A percentile compares a stretch with the other conserved stretches of the same genome.
phyloP scores from a whole-genome alignment of 2,113 vertebrate species.

The Solenodon paradoxus region DNA sequence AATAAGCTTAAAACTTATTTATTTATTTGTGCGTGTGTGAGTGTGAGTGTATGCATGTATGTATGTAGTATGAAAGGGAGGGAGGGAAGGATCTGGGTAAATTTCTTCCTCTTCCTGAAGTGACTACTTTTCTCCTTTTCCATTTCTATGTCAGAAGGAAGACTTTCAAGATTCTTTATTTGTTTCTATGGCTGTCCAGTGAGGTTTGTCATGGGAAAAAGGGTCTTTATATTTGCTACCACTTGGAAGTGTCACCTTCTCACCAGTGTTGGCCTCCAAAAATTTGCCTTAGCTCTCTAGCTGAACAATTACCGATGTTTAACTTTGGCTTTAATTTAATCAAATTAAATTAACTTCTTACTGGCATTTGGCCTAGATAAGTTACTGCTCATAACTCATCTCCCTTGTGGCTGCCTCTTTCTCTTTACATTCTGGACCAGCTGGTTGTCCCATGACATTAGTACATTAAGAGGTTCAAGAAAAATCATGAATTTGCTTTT shows the following conservation, averaged over 20 bases:
- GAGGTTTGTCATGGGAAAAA: not conserved
- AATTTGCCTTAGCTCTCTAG: not conserved
- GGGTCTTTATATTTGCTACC: not conserved
- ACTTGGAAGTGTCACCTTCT: not conserved
- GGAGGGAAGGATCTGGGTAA: not conserved
- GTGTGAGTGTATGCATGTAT: too few species aligned
- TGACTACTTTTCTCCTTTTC: not conserved
- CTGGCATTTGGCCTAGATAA: not conserved
- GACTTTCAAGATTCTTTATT: not conserved
- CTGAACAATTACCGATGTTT: not conserved
- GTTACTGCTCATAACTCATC: not conserved
- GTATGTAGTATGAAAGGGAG: too few species aligned
- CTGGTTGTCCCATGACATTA: not conserved
- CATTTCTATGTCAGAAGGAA: not conserved
- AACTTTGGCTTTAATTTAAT: not conserved
- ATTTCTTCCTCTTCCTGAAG: not conserved
- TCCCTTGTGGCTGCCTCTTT: not conserved
- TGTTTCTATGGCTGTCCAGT: not conserved
- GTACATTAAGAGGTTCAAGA: not conserved
- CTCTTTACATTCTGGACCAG: not conserved
- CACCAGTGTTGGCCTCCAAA: not conserved
- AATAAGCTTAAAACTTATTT: too few species aligned
- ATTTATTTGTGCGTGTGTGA: too few species aligned
- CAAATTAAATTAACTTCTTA: not conserved
- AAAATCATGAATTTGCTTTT: not conserved